Percentiles rank a stretch among this genome's conserved stretches.
Evolutionary conservation across 2,888 invertebrate species (phyloP).

Genomic region (Agrilus cyanescens): DNA sequence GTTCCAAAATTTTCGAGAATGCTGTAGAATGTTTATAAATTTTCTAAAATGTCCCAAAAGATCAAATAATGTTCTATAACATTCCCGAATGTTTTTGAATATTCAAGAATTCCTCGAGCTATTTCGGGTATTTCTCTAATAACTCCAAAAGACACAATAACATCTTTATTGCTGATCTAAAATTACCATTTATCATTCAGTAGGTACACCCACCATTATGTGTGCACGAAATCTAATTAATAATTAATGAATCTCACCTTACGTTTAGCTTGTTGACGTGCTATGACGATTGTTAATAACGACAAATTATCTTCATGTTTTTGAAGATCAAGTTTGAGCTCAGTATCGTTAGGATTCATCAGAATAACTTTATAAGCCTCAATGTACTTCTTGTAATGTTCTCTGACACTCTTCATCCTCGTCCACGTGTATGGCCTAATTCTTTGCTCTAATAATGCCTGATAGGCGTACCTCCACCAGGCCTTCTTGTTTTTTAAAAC

Average conservation of each 20-base stretch:
- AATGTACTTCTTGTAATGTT: constrained; percentile 57
- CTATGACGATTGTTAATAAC: constrained; percentile 63
- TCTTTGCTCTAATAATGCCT: constrained; percentile 56
- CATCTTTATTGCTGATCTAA: too few relatives aligned
- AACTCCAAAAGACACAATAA: too few relatives aligned
- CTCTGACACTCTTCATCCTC: constrained; percentile 53
- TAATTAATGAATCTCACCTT: constrained; percentile 39
- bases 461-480: constrained; percentile 71
- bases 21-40: too few relatives aligned
- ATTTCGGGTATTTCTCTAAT: too few relatives aligned
- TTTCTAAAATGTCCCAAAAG: too few relatives aligned
- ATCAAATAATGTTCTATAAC: too few relatives aligned
- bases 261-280: constrained; percentile 67
- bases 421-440: constrained; percentile 66
- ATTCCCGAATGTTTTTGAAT: too few relatives aligned
- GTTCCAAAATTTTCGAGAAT: too few relatives aligned
- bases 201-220: too few relatives aligned
- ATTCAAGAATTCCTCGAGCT: too few relatives aligned
- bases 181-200: too few relatives aligned
- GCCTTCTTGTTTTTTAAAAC: constrained; percentile 45
- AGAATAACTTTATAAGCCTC: constrained; percentile 59
- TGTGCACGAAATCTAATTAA: too few relatives aligned
- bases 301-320: constrained; percentile 63
- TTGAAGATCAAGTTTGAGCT: constrained; percentile 59
- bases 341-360: constrained; percentile 59